These are phyloP conservation scores for Microvelia longipes DNA, from an alignment of 1,140 invertebrate genomes.

Conservation along the genomic window DNA sequence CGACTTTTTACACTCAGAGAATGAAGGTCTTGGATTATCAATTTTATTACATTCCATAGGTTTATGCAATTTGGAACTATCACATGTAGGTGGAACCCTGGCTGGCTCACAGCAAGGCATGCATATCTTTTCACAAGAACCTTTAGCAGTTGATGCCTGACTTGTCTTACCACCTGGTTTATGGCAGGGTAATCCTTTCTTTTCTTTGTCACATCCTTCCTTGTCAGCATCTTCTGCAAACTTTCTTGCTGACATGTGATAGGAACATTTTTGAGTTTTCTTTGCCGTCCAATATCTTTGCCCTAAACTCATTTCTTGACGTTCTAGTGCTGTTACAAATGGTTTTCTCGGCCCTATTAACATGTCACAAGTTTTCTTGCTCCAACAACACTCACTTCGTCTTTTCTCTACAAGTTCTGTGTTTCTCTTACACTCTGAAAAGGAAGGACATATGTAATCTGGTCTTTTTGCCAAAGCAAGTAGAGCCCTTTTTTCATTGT, in stretches of 20 bases:
- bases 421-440: neutral
- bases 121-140: neutral
- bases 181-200: neutral
- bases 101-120: neutral
- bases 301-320: neutral
- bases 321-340: neutral
- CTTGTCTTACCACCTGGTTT: neutral
- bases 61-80: neutral
- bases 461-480: neutral
- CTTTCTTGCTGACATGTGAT: neutral
- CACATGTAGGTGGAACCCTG: neutral
- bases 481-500: neutral
- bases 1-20: neutral
- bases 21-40: neutral
- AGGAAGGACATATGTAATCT: neutral
- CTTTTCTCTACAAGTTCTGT: neutral
- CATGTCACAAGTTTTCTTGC: neutral
- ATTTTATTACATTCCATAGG: neutral
- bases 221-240: neutral
- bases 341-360: neutral
- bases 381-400: neutral
- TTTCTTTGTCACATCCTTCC: neutral
- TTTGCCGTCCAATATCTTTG: neutral
- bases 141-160: neutral
- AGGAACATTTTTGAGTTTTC: neutral